phyloP scores from a whole-genome alignment of 2,888 invertebrate genomes.

The Nowickia ferox region DNA sequence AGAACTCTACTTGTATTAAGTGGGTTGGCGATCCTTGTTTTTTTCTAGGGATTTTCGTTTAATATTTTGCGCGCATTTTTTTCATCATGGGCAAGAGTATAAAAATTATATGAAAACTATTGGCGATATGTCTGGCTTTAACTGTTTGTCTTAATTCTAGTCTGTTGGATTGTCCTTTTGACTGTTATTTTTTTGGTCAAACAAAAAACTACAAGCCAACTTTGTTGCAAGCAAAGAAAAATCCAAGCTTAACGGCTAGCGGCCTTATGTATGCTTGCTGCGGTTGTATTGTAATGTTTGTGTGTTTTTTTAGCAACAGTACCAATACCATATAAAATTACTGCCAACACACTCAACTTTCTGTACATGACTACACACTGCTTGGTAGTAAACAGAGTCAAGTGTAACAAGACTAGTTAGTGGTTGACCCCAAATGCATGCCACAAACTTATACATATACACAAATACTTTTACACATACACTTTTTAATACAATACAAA shows the following conservation, averaged over 20 bases:
- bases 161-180: not conserved
- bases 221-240: slow-evolving; percentile 22
- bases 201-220: slow-evolving; percentile 41
- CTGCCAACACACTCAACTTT: slow-evolving; percentile 14
- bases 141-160: slow-evolving; percentile 1
- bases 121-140: slow-evolving; percentile 21
- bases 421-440: slow-evolving; percentile 69
- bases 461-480: not conserved
- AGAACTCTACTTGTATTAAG: not conserved
- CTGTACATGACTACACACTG: slow-evolving; percentile 28
- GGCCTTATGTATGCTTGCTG: slow-evolving; percentile 52
- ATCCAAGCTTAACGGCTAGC: slow-evolving; percentile 29
- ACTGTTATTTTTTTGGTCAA: slow-evolving; percentile 22
- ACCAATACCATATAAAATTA: slow-evolving; percentile 38
- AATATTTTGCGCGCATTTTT: slow-evolving; percentile 31
- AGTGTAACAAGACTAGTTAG: slow-evolving; percentile 69
- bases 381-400: slow-evolving; percentile 65
- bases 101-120: slow-evolving; percentile 40
- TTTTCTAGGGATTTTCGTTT: slow-evolving; percentile 19
- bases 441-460: slow-evolving; percentile 34
- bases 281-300: slow-evolving; percentile 13
- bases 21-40: slow-evolving; percentile 36
- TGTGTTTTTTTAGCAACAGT: slow-evolving; percentile 21
- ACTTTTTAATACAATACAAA: slow-evolving; percentile 7
- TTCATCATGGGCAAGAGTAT: not conserved